These are phyloP conservation scores for Eolophus roseicapilla DNA, from an alignment of 2,113 vertebrate genomes.

Conservation along the genomic window DNA sequence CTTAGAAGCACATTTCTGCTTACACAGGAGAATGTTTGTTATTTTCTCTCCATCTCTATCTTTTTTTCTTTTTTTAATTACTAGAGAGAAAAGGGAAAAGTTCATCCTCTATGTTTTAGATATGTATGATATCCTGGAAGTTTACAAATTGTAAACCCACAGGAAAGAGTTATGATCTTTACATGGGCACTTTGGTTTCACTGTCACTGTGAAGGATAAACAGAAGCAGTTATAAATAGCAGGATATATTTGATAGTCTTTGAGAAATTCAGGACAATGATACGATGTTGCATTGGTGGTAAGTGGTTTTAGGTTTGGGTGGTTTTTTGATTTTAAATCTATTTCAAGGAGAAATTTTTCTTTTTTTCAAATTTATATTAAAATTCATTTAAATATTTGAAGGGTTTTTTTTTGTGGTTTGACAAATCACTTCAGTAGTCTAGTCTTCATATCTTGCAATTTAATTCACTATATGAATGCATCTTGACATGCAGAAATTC, in stretches of 20 bases:
- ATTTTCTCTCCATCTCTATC: constrained; percentile 19
- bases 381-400: constrained; percentile 16
- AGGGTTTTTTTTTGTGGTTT: neutral
- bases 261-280: constrained; percentile 37
- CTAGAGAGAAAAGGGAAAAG: constrained; percentile 45
- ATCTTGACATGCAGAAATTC: constrained; percentile 37
- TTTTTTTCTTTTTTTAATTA: constrained; percentile 19
- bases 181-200: constrained; percentile 52
- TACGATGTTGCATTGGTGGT: constrained; percentile 36
- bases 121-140: constrained; percentile 51
- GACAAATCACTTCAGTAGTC: neutral
- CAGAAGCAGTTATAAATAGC: constrained; percentile 44
- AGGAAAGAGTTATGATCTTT: neutral
- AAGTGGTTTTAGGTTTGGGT: neutral
- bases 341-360: neutral
- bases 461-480: neutral
- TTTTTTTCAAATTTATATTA: neutral
- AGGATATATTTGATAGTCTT: constrained; percentile 31
- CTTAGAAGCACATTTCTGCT: constrained; percentile 57
- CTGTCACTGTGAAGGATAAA: constrained; percentile 53
- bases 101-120: neutral
- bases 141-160: constrained; percentile 39
- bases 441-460: neutral
- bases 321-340: neutral
- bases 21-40: constrained; percentile 19